Evolutionary conservation across 2,113 vertebrate genomes (phyloP).

Genomic region (Aplodontia rufa): DNA sequence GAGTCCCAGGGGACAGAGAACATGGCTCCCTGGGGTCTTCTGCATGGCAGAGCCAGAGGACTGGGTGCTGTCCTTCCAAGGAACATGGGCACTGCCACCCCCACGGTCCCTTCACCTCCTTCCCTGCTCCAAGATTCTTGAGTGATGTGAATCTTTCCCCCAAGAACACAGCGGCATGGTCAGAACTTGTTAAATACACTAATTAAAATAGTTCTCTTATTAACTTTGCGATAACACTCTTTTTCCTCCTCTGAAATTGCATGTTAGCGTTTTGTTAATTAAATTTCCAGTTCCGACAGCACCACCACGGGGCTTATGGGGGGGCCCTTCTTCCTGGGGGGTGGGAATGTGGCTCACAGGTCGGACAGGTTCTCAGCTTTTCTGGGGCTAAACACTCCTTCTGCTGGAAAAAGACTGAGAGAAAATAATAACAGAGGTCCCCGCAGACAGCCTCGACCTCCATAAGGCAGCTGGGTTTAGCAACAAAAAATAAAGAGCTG

Average conservation of each 20-base stretch:
- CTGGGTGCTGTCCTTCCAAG: too few species aligned
- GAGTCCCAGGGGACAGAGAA: not conserved
- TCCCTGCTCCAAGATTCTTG: not conserved
- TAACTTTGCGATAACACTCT: slow-evolving; percentile 78
- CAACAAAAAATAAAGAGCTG: not conserved
- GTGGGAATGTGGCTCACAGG: slow-evolving; percentile 21
- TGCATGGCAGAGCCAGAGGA: not conserved
- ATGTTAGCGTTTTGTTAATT: slow-evolving; percentile 75
- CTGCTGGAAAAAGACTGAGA: not conserved
- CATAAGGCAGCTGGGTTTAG: not conserved
- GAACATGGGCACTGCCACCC: too few species aligned
- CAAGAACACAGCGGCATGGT: slow-evolving; percentile 52
- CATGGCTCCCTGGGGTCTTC: not conserved
- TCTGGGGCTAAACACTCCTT: not conserved
- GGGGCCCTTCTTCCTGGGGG: not conserved
- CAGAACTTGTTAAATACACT: slow-evolving; percentile 76
- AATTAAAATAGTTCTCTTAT: slow-evolving; percentile 85
- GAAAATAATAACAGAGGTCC: not conserved
- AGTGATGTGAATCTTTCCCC: slow-evolving; percentile 50
- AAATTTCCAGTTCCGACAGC: slow-evolving; percentile 80
- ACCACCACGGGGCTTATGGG: not conserved
- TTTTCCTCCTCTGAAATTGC: slow-evolving; percentile 72
- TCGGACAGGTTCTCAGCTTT: slow-evolving; percentile 45
- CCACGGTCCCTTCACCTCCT: not conserved
- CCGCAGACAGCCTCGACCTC: rapidly evolving